Percentiles rank a stretch among this genome's conserved stretches.
phyloP scores from a whole-genome alignment of 2,113 vertebrate genomes.

The Lethenteron reissneri region DNA sequence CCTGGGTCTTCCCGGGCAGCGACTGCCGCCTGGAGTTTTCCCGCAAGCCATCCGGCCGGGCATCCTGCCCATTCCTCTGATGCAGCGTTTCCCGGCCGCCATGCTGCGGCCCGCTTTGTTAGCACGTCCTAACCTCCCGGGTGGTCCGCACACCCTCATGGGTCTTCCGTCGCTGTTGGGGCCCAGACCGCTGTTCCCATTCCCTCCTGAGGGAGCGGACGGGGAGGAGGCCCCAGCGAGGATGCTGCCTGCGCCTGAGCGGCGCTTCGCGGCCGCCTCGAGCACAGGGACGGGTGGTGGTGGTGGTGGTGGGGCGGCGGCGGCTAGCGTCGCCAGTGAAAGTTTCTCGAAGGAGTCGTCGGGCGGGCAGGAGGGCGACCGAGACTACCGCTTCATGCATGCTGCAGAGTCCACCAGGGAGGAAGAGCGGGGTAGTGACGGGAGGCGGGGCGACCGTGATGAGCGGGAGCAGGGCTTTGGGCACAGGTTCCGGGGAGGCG shows the following conservation, averaged over 20 bases:
- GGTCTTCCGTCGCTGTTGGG: no score
- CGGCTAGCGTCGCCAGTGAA: not conserved
- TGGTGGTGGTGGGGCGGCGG: no score
- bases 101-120: not conserved
- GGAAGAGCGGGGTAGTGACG: no score
- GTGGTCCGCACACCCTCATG: constrained; percentile 4
- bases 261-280: not conserved
- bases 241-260: not conserved
- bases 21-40: not conserved
- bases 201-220: not conserved
- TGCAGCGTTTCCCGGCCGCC: constrained; percentile 3
- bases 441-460: no score
- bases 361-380: not conserved
- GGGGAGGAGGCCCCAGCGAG: no score
- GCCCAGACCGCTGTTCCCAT: no score
- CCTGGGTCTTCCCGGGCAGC: constrained; percentile 1
- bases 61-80: not conserved
- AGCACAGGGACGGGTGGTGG: not conserved
- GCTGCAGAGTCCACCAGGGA: no score
- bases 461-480: no score
- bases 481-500: no score
- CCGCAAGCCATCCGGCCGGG: not conserved
- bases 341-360: not conserved
- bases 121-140: not conserved
- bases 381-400: not conserved